A percentile compares a stretch with the other conserved stretches of the same genome.
phyloP scores from a whole-genome alignment of 2,888 invertebrate genomes.

The Chrysomela aeneicollis region DNA sequence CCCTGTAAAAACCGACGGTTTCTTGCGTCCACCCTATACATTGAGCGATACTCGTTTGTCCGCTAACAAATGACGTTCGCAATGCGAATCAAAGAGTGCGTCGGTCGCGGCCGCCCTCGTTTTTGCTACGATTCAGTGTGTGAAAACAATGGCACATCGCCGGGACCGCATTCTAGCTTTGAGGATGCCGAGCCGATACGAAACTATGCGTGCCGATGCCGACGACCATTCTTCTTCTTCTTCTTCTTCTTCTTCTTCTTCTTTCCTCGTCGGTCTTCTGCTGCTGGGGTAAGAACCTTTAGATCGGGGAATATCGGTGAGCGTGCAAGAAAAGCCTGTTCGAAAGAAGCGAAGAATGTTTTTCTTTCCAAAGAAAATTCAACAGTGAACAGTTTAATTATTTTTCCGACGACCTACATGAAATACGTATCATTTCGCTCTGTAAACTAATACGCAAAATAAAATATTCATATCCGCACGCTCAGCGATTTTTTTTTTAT shows the following conservation, averaged over 20 bases:
- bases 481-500: no score
- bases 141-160: slow-evolving; percentile 63
- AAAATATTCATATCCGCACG: no score
- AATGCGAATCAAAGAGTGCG: slow-evolving; percentile 59
- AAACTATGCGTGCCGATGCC: slow-evolving; percentile 4
- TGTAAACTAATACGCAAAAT: no score
- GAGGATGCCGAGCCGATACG: slow-evolving; percentile 1
- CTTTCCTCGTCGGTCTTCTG: background rate
- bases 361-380: no score
- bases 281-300: background rate
- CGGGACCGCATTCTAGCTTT: slow-evolving; percentile 57
- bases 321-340: no score
- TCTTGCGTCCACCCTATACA: slow-evolving; percentile 25
- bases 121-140: slow-evolving; percentile 60
- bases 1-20: no score
- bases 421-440: no score
- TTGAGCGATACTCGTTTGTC: slow-evolving; percentile 56
- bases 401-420: no score
- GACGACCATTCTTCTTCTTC: background rate
- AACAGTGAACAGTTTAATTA: no score
- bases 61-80: slow-evolving; percentile 57
- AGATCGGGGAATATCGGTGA: background rate
- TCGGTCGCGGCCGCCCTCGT: slow-evolving; percentile 58
- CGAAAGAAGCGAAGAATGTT: no score
- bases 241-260: background rate